These are phyloP conservation scores for Crossocerus cetratus DNA, from an alignment of 2,888 invertebrate genomes.

Conservation along the genomic window DNA sequence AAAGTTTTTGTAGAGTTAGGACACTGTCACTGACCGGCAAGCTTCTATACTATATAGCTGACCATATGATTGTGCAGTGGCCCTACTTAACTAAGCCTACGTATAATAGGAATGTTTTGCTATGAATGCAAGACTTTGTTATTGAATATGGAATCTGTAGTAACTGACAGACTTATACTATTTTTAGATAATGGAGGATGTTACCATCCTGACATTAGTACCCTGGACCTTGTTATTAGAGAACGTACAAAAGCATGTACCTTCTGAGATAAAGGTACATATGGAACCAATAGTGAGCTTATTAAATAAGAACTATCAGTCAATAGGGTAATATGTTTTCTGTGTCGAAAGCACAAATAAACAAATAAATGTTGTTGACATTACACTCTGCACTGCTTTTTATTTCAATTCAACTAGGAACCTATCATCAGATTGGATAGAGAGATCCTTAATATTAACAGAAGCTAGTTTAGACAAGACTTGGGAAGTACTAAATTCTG, in stretches of 20 bases:
- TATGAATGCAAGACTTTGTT: conserved; percentile 39
- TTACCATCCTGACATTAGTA: conserved; percentile 44
- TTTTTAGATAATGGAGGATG: conserved; percentile 41
- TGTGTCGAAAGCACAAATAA: background rate
- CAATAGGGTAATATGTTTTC: conserved; percentile 35
- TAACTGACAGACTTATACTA: conserved; percentile 9
- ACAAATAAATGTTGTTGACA: background rate
- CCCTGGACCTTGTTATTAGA: conserved; percentile 61
- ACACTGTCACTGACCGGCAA: conserved; percentile 93
- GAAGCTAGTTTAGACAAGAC: conserved; percentile 78
- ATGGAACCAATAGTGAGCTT: conserved; percentile 45
- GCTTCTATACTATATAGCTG: conserved; percentile 89
- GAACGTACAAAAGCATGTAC: conserved; percentile 57
- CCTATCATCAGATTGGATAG: conserved; percentile 48
- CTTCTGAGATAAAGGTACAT: conserved; percentile 66
- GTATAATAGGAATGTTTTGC: conserved; percentile 53
- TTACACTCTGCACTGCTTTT: background rate
- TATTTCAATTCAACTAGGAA: conserved; percentile 15
- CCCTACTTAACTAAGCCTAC: conserved; percentile 80
- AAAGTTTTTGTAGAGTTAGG: conserved; percentile 96
- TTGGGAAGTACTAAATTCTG: conserved; percentile 88
- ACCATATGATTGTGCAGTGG: conserved; percentile 96
- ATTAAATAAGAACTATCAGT: conserved; percentile 19
- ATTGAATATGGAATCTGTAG: conserved; percentile 12
- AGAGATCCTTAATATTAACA: conserved; percentile 57